A percentile compares a stretch with the other conserved stretches of the same genome.
Evolutionary conservation across 2,888 invertebrate genomes (phyloP).

Genomic region (Pomacea canaliculata): DNA sequence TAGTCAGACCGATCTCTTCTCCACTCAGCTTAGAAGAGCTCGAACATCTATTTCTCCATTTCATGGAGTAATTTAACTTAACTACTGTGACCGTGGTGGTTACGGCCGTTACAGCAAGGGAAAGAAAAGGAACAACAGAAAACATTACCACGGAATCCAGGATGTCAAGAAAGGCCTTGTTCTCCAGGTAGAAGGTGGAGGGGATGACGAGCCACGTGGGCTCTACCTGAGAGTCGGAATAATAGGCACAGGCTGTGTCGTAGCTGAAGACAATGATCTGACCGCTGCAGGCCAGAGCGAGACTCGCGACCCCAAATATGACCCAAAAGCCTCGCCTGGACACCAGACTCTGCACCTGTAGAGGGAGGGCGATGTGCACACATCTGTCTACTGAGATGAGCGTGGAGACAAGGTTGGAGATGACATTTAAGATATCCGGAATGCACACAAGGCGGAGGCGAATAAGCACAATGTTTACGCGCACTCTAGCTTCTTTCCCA

Average conservation of each 20-base stretch:
- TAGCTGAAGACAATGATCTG: neutral
- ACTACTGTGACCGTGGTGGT: slow-evolving; percentile 8
- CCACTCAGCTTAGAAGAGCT: neutral
- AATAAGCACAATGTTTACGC: neutral
- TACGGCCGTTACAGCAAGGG: slow-evolving; percentile 3
- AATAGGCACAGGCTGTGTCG: neutral
- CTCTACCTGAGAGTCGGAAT: neutral
- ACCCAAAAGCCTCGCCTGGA: no score
- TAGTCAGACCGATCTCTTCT: slow-evolving; percentile 2
- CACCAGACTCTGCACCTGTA: no score
- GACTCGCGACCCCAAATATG: no score
- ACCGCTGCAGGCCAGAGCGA: no score
- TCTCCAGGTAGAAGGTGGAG: slow-evolving; percentile 3
- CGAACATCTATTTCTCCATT: neutral
- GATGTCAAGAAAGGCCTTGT: neutral
- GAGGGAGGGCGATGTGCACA: neutral
- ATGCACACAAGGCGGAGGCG: neutral
- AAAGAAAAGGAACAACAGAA: slow-evolving; percentile 4
- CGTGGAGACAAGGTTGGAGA: slow-evolving; percentile 10
- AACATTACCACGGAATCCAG: slow-evolving; percentile 5
- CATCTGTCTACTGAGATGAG: slow-evolving; percentile 17
- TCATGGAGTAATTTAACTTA: neutral
- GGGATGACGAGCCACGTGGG: neutral
- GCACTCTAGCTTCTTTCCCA: neutral
- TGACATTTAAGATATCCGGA: neutral